Base-by-base conservation (phyloP, 2,888 invertebrate species). In the Phortica okadai region DNA sequence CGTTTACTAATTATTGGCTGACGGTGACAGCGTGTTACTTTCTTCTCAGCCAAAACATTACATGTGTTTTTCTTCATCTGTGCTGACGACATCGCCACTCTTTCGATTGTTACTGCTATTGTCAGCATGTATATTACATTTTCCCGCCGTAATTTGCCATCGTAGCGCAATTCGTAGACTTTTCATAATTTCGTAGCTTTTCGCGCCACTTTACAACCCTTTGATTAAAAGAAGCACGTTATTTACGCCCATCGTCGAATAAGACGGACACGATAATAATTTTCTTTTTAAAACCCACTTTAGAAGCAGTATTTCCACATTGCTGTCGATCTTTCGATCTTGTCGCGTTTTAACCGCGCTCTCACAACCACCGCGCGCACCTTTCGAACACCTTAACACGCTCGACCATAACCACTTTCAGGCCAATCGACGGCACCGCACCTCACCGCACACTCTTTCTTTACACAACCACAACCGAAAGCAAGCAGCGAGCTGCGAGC, bases 281-380 rank as follows among this genome's bases (percentile, higher is more conserved):
- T 75, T 70, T 75, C 59, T 41, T 82, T 79, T 81, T 69, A 10
- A 80, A 80, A 79, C 79, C 79, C 76, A 82, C 80, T 80, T 78
- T 74, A 82, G 54, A 89, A 89, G 89, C 81, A 82, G 89, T 89
- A 87, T 88, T 88, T 88, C 86, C 84, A 89, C 89, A 84, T 84
- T 77, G 75, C 72, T 74, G 70, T 78, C 75, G 81, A 82, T 83
- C 74, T 67, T n/a, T 69, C 59, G 75, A 75, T 75, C 82, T 83
- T 80, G 81, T 80, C 74, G 83, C 80, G 83, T 62, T 62, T 62
- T 21, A 62, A 62, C 10, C 10, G 62, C 16, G 62, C 21, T 62
- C 7, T 14, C 66, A 41, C 25, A n/a, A 62, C 62, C 62, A 21
- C 66, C 66, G 45, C 54, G 6, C 54, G 33, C 41, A 72, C 70